Evolutionary conservation across 2,113 vertebrate genomes (phyloP), one percentile per base, ranked within the genome.

Genomic region (Prunella himalayana): DNA sequence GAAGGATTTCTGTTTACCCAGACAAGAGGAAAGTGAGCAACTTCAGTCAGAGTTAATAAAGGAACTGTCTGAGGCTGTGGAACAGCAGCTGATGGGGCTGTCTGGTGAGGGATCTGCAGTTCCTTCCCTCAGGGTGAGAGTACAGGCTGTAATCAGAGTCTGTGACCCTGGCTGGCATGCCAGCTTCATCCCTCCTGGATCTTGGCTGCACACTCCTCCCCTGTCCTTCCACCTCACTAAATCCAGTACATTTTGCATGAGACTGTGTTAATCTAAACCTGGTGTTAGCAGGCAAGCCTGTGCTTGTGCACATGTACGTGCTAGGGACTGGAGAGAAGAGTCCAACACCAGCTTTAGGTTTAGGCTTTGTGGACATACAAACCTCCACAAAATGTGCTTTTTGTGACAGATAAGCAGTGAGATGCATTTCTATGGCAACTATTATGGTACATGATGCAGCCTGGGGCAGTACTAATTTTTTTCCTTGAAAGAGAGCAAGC

Each of bases 241-340:
- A 50, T 56, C 37, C 19, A 24, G 50, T 7, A 66, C 35, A 23
- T 82, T 82, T 70, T 73, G 45, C 42, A 35, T n/a, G 45, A 73
- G 75, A 51, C 18, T 2, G 4, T 42, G 23, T 35, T 80, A 39
- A 51, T 66, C 35, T 69, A 25, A 82, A 85, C 68, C 59, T 16
- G 23, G 33, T 20, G 54, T 73, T 73, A 84, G 23, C 27, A 33
- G 69, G 45, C 47, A 57, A 49, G 33, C 15, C 8, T 16, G 15
- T 61, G 66, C 45, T 24, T 42, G 18, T 82, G 66, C 0, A 3
- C 14, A 10, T 1, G 4, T 19, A 3, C 0, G 1, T 72, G 70
- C 37, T 89, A 53, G 71, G 66, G 59, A 54, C 25, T 54, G 13
- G 47, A 44, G 30, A 66, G 13, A 3, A 30, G 72, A 54, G 54